phyloP scores from a whole-genome alignment of 2,888 invertebrate species.

The Sinelater perroti region DNA sequence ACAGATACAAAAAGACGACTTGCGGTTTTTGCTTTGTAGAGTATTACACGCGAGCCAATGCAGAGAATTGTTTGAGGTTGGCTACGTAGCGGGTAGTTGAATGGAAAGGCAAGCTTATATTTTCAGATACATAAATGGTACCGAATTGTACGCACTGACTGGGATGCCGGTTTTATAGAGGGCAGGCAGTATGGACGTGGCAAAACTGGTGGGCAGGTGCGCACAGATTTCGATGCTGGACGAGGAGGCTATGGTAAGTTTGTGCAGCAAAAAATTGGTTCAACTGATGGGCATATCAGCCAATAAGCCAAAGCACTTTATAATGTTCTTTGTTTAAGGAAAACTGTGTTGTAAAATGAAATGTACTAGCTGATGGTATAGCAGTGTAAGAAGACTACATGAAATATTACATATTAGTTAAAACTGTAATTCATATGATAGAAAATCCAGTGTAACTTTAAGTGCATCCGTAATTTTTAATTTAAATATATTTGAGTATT shows the following conservation, averaged over 20 bases:
- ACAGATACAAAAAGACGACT: conserved; percentile 97
- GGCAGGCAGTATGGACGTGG: conserved; percentile 98
- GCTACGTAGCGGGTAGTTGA: conserved; percentile 22
- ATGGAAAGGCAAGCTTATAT: too few species aligned
- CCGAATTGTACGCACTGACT: conserved; percentile 97
- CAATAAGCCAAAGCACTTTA: too few species aligned
- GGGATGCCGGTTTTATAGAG: conserved; percentile 99
- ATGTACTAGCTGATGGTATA: too few species aligned
- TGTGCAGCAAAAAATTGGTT: conserved; percentile 82
- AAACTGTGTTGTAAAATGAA: too few species aligned
- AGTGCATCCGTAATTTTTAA: too few species aligned
- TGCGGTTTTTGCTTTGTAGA: conserved; percentile 99
- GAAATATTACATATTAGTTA: too few species aligned
- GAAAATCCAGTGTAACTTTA: too few species aligned
- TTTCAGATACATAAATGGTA: conserved; percentile 93
- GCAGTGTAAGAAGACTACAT: too few species aligned
- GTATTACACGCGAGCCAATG: conserved; percentile 79
- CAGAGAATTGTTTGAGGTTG: conserved; percentile 82
- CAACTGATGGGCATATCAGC: conserved; percentile 58
- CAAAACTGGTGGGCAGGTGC: conserved; percentile 97
- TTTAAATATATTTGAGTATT: too few species aligned
- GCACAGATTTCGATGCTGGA: conserved; percentile 96
- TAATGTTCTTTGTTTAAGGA: too few species aligned
- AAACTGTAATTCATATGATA: too few species aligned
- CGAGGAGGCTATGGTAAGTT: conserved; percentile 98